Evolutionary conservation across 1,140 invertebrate species (phyloP).

Genomic region (Ips nitidus): DNA sequence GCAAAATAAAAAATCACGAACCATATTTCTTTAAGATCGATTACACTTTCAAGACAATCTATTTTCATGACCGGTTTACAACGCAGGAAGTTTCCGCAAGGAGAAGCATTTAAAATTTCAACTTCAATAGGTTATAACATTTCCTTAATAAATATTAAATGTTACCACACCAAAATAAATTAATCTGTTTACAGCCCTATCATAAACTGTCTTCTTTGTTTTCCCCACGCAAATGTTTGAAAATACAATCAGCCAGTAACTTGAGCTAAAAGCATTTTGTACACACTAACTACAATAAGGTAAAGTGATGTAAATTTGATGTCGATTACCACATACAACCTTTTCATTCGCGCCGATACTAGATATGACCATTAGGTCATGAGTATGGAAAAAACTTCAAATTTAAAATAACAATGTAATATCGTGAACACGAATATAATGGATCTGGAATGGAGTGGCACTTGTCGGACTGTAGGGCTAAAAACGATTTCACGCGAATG

Average conservation of each 20-base stretch:
- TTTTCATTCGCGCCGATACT: background rate
- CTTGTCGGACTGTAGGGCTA: too few species aligned
- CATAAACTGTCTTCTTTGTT: too few species aligned
- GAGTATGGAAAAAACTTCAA: too few species aligned
- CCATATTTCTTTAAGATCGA: conserved; percentile 2
- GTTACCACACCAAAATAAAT: too few species aligned
- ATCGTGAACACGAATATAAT: too few species aligned
- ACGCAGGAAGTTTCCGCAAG: conserved; percentile 2
- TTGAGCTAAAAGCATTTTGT: conserved; percentile 10
- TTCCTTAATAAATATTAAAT: too few species aligned
- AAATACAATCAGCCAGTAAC: background rate
- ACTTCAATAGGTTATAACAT: background rate
- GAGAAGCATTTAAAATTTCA: conserved; percentile 9
- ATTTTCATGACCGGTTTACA: conserved; percentile 2
- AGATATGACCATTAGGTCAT: too few species aligned
- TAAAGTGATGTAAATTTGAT: conserved; percentile 9
- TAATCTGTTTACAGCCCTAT: too few species aligned
- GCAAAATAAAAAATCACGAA: conserved; percentile 1
- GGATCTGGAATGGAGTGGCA: too few species aligned
- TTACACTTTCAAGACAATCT: conserved; percentile 11
- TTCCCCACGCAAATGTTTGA: background rate
- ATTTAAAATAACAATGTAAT: too few species aligned
- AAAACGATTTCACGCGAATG: too few species aligned
- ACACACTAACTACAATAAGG: conserved; percentile 2
- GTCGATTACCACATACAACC: conserved; percentile 7